A percentile compares a stretch with the other conserved stretches of the same genome.
These are phyloP conservation scores for Drosophila ananassae DNA, from an alignment of 1,140 invertebrate species.

Conservation along the genomic window DNA sequence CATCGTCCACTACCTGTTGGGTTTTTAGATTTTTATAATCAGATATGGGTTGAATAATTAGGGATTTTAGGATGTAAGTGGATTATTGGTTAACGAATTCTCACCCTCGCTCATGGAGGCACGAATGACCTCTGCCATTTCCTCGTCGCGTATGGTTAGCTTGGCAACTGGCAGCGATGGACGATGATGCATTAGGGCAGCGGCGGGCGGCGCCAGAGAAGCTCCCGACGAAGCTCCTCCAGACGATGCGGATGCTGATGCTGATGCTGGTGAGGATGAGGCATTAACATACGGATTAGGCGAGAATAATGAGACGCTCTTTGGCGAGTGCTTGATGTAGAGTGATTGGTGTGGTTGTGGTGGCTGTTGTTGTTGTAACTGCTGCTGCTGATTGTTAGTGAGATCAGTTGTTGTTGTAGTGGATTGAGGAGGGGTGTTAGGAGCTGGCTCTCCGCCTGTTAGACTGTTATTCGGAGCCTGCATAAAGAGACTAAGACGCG, in stretches of 20 bases:
- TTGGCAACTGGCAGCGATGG: conserved; percentile 78
- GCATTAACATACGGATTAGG: conserved; percentile 72
- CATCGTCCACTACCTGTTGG: conserved; percentile 64
- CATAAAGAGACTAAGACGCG: conserved; percentile 76
- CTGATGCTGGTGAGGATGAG: conserved; percentile 53
- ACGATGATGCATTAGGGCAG: conserved; percentile 75
- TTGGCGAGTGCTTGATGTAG: conserved; percentile 75
- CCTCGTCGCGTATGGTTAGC: conserved; percentile 79
- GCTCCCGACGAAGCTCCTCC: conserved; percentile 8
- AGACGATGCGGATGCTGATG: conserved; percentile 28
- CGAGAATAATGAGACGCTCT: conserved; percentile 68
- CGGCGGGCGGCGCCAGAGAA: conserved; percentile 51
- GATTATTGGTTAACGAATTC: conserved; percentile 33
- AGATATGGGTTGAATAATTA: no score
- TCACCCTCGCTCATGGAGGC: conserved; percentile 82
- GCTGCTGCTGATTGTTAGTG: conserved; percentile 57
- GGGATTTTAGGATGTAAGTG: background rate
- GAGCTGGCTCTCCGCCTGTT: conserved; percentile 28
- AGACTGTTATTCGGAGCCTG: conserved; percentile 59
- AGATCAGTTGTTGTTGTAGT: conserved; percentile 64
- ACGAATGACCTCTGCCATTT: conserved; percentile 80
- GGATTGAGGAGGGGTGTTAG: conserved; percentile 21
- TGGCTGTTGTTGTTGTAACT: conserved; percentile 43
- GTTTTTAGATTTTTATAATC: background rate
- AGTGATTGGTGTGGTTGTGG: conserved; percentile 63